These are phyloP conservation scores for Orchesella flavescens DNA, from an alignment of 2,888 invertebrate genomes.

Conservation along the genomic window DNA sequence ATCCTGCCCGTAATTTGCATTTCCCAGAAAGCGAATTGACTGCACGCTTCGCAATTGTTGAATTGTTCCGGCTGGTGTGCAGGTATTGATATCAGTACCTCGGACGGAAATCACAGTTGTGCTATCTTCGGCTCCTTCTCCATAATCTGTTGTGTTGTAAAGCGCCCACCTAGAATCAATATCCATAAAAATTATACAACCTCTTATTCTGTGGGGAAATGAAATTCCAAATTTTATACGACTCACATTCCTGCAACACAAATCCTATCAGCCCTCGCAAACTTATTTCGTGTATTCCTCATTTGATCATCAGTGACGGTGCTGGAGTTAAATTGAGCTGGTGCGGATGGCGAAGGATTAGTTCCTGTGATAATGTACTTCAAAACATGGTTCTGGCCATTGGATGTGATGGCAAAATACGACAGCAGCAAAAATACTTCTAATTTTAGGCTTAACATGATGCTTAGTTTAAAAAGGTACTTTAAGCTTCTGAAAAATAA, in stretches of 20 bases:
- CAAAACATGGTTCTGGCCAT: slow-evolving; percentile 17
- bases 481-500: no score
- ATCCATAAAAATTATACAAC: no score
- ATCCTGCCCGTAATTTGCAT: neutral
- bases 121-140: slow-evolving; percentile 36
- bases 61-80: slow-evolving; percentile 25
- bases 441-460: no score
- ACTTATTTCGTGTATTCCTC: slow-evolving; percentile 18
- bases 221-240: neutral
- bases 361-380: slow-evolving; percentile 19
- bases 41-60: slow-evolving; percentile 24
- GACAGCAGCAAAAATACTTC: neutral
- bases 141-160: slow-evolving; percentile 38
- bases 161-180: slow-evolving; percentile 42
- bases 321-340: slow-evolving; percentile 28
- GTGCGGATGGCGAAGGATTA: neutral
- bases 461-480: no score
- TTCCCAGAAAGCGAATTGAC: slow-evolving; percentile 27
- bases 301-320: neutral
- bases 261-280: slow-evolving; percentile 22
- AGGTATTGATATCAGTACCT: slow-evolving; percentile 24
- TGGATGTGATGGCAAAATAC: neutral
- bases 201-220: no score
- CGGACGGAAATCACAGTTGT: slow-evolving; percentile 49
- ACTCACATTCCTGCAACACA: slow-evolving; percentile 47